Evolutionary conservation across 2,888 invertebrate species (phyloP), one percentile per base, ranked within the genome.

Genomic region (Ichneumon xanthorius): DNA sequence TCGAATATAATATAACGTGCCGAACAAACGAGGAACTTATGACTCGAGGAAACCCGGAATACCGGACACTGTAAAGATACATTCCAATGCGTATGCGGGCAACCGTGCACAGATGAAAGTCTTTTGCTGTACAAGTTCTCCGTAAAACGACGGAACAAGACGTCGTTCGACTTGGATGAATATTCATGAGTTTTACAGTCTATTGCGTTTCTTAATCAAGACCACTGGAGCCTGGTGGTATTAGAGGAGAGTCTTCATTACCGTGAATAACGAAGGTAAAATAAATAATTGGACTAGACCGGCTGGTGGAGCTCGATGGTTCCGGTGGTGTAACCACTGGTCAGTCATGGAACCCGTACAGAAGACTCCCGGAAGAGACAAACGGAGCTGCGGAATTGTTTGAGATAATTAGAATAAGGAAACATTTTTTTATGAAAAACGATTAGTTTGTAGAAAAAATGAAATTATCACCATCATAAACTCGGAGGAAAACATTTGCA

Each of bases 181-280:
- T 85, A 85, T 85, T 82, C 80, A 85, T 80, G 82, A 85, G 72
- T 73, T 82, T 82, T 61, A 82, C 82, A 82, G 82, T 85, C 85
- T 85, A 85, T 85, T 80, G 82, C 85, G 68, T 71, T 70, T 72
- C 48, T 80, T 75, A 70, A 53, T 53, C 61, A 68, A 61, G 78
- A 78, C 71, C 79, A 75, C 67, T 70, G 65, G 72, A 72, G 72
- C 77, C n/a, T 73, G 58, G 11, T 48, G 26, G 63, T 72, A 58
- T 55, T 16, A 72, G 55, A 7, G 26, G 48, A 80, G 80, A 80
- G 80, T 75, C 77, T 84, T 84, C 72, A 84, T 84, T 81, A 84
- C 58, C 75, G 63, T 37, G 50, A 71, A 68, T 79, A 85, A 79
- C 79, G 70, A 85, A 79, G 81, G 79, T 55, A 79, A 72, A 84